Evolutionary conservation across 2,797 vertebrate species (phyloP), one percentile per base, ranked within the genome.

Genomic region (Xiphorhynchus erythropygius): DNA sequence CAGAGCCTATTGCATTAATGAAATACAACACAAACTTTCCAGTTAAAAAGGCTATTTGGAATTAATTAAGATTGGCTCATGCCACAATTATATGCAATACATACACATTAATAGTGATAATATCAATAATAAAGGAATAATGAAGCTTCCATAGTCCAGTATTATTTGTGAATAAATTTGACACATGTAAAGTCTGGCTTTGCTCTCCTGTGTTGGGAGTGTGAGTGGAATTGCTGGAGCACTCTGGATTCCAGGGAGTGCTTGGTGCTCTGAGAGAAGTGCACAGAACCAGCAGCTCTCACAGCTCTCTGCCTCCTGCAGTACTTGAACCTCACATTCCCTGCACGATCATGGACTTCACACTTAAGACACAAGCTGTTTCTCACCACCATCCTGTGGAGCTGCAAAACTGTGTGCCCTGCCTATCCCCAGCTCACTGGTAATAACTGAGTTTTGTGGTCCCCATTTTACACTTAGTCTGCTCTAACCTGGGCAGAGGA

Each of bases 1-100:
- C 88, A 97, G 93, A 91, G 77, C 53, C 44, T 44, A 57, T 37
- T 68, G 77, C 32, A 77, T 44, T 76, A 95, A 94, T 74, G 92
- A 96, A 91, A 94, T 70, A 74, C 44, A 96, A 91, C 77, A 84
- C 53, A 87, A 78, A 93, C 56, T 85, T 89, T 50, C 56, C 50
- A 87, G 64, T 62, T 91, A 92, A 90, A 93, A 94, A 67, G 67
- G 27, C 33, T 78, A 74, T 76, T 90, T 94, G 44, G 64, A 83
- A 90, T 78, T 64, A 75, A 94, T 90, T 90, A 87, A 64, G 60
- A 79, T 50, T 52, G 87, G 30, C 46, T 93, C 32, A 74, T 65
- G 46, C 44, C 35, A 78, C 88, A 84, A 82, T 84, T 91, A 84
- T 55, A 74, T 47, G 65, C 55, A 71, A 84, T 57, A 62, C 15